Percentiles rank a stretch among this genome's conserved stretches.
Conservation (phyloP, 2,797 vertebrate genomes). For the Podarcis lilfordi region DNA sequence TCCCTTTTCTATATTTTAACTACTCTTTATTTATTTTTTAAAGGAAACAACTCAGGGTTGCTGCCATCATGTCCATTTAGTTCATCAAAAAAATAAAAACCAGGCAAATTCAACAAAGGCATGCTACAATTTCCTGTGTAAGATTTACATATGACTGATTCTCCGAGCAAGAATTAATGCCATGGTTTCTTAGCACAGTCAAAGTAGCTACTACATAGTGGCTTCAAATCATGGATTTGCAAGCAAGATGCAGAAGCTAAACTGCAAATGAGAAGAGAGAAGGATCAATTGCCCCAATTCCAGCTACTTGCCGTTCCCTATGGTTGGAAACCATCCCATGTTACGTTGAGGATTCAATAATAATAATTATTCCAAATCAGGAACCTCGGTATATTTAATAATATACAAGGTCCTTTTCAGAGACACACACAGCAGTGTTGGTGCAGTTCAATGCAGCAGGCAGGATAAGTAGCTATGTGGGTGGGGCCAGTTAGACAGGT, state of each 20-base stretch:
- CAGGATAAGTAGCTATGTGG: background rate
- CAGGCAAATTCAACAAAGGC: background rate
- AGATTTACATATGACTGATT: fast-evolving
- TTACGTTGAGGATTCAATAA: background rate
- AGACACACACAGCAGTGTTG: background rate
- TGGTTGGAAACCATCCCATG: background rate
- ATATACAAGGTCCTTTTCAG: background rate
- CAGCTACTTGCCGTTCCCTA: background rate
- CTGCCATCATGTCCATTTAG: background rate
- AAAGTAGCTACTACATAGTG: background rate
- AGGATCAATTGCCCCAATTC: background rate
- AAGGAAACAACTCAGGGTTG: background rate
- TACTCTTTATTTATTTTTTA: background rate
- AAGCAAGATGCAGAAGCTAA: background rate
- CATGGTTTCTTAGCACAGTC: background rate
- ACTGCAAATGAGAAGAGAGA: background rate
- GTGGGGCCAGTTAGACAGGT: background rate
- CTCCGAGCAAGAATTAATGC: fast-evolving
- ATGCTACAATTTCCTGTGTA: fast-evolving
- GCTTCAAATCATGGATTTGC: background rate
- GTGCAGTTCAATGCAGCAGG: background rate
- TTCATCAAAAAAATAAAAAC: too few species aligned
- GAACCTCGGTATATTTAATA: background rate
- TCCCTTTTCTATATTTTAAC: background rate
- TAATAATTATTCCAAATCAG: background rate